phyloP scores from a whole-genome alignment of 2,113 vertebrate genomes.

The Phaethon lepturus region DNA sequence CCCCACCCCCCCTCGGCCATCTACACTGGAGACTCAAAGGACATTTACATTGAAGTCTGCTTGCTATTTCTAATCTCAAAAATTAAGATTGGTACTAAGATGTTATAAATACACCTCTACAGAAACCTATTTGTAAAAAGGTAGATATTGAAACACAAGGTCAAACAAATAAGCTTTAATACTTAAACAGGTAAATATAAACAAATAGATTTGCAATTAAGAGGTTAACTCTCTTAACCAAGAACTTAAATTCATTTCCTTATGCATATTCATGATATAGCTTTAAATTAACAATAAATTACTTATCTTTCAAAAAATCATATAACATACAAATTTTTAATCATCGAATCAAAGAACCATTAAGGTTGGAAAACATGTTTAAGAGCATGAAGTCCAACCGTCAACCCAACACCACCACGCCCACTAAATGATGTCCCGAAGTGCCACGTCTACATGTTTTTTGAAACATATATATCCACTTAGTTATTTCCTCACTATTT shows the following conservation, averaged over 20 bases:
- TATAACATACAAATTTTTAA: background rate
- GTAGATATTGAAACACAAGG: background rate
- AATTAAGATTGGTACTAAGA: background rate
- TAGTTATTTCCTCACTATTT: background rate
- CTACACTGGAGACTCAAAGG: background rate
- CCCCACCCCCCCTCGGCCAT: background rate
- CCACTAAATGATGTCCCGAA: too few species aligned
- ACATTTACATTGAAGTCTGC: background rate
- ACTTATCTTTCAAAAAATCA: background rate
- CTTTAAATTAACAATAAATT: background rate
- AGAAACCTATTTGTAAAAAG: background rate
- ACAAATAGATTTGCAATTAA: background rate
- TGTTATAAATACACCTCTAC: background rate
- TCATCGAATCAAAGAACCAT: too few species aligned
- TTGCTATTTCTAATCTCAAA: background rate
- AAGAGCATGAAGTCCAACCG: too few species aligned
- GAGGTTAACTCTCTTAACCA: background rate
- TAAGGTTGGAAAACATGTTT: too few species aligned
- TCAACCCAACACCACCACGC: too few species aligned
- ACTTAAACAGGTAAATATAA: background rate
- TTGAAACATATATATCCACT: background rate
- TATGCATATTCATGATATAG: background rate
- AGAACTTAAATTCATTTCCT: background rate
- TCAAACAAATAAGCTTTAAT: background rate
- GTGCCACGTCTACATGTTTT: too few species aligned